Evolutionary conservation across 2,797 vertebrate species (phyloP), one percentile per base, ranked within the genome.

Genomic region (Hemitrygon akajei): DNA sequence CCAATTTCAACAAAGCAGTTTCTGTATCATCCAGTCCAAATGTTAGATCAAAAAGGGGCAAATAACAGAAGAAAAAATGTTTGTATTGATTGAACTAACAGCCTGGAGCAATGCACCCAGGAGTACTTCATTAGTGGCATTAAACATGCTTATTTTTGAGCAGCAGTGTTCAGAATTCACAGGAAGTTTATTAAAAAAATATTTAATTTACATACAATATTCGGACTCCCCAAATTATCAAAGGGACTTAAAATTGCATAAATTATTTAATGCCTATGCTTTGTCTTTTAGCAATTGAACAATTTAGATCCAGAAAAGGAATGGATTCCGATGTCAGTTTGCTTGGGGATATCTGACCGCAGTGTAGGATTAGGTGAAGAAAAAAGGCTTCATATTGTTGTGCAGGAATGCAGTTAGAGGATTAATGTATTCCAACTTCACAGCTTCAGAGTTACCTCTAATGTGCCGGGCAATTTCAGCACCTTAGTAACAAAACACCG

Each of bases 181-280:
- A 71, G 25, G 47, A 73, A 22, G 7, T 66, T 91, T 91, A 75
- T 75, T 40, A 34, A 34, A 75, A 34, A 75, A 75, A 47, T 75
- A 56, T 47, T 92, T 92, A 37, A 56, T 56, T 75, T 75, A 56
- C 91, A 92, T 73, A 30, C 91, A 92, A 75, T 37, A 92, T 92
- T 47, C 37, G 73, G 18, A 47, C 16, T 63, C 60, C 0, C 25
- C 40, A 92, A 75, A 56, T 92, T 25, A 92, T 71, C 37, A 69
- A 75, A 92, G 71, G 37, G 91, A 30, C 34, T 75, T 75, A 75
- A 92, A 75, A 27, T 92, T 73, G 25, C 37, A 73, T 22, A 92
- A 75, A 47, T 92, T 75, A 92, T 92, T 92, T 75, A 30, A 25
- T 56, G 40, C 91, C 69, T 25, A 75, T 92, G 71, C 73, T 92